Evolutionary conservation across 2,888 invertebrate genomes (phyloP).

Genomic region (Falcaria lacertinaria): DNA sequence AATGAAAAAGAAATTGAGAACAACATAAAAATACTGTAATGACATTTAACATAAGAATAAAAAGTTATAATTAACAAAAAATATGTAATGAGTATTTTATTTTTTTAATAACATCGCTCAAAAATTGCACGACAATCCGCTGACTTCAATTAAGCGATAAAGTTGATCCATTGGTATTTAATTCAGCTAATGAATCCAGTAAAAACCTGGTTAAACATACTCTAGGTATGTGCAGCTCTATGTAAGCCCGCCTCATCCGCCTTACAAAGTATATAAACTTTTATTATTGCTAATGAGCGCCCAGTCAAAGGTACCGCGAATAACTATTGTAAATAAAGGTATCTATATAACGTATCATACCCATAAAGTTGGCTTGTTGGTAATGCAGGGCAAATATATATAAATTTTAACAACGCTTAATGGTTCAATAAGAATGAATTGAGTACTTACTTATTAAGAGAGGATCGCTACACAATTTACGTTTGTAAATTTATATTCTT

Average conservation of each 20-base stretch:
- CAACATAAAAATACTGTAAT: no score
- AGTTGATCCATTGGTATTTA: neutral
- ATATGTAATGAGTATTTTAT: no score
- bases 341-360: slow-evolving; percentile 12
- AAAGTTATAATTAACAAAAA: no score
- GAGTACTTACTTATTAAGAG: no score
- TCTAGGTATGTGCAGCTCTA: neutral
- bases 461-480: no score
- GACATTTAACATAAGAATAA: no score
- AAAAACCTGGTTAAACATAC: neutral
- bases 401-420: slow-evolving; percentile 12
- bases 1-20: no score
- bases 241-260: slow-evolving; percentile 8
- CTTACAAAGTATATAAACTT: slow-evolving; percentile 36
- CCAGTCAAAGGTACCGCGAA: slow-evolving; percentile 38
- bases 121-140: no score
- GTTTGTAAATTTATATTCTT: no score
- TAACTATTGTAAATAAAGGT: slow-evolving; percentile 52
- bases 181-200: neutral
- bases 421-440: neutral
- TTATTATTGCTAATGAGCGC: slow-evolving; percentile 38
- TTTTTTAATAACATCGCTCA: no score
- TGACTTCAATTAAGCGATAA: neutral
- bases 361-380: slow-evolving; percentile 26
- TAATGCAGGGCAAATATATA: slow-evolving; percentile 30